phyloP scores from a whole-genome alignment of 2,888 invertebrate genomes.

The Lepidonotus clava region DNA sequence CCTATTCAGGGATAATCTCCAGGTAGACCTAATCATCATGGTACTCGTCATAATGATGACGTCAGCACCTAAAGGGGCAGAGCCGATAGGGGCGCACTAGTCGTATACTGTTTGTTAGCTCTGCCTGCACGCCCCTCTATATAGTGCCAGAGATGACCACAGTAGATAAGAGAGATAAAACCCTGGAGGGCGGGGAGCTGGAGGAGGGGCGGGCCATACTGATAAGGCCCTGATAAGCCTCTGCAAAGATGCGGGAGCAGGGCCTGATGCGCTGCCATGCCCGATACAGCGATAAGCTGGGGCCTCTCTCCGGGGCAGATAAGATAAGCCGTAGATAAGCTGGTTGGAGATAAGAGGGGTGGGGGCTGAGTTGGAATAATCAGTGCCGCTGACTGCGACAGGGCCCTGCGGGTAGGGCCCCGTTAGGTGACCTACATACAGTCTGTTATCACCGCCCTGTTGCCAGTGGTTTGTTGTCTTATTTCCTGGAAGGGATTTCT shows the following conservation, averaged over 20 bases:
- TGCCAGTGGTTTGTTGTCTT: background rate
- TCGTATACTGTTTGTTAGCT: background rate
- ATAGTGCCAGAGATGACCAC: background rate
- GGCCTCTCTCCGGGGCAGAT: background rate
- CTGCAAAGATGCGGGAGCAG: slow-evolving; percentile 12
- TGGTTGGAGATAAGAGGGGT: background rate
- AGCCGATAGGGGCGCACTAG: too few species aligned
- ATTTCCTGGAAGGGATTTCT: too few species aligned
- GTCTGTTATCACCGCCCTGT: background rate
- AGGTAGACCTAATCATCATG: too few species aligned
- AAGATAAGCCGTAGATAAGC: slow-evolving; percentile 32
- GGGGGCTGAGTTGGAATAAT: background rate
- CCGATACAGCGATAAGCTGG: slow-evolving; percentile 14
- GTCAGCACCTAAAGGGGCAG: too few species aligned
- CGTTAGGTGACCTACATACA: background rate
- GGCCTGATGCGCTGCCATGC: background rate
- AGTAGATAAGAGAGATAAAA: too few species aligned
- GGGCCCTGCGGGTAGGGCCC: background rate
- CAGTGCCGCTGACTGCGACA: background rate
- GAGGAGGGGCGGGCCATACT: background rate
- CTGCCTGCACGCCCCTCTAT: background rate
- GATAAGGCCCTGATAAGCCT: slow-evolving; percentile 31
- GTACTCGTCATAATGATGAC: too few species aligned
- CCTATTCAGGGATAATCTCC: too few species aligned
- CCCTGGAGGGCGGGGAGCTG: background rate